Conservation (phyloP, 2,113 vertebrate species). For the Ptilorrhoa leucosticta region DNA sequence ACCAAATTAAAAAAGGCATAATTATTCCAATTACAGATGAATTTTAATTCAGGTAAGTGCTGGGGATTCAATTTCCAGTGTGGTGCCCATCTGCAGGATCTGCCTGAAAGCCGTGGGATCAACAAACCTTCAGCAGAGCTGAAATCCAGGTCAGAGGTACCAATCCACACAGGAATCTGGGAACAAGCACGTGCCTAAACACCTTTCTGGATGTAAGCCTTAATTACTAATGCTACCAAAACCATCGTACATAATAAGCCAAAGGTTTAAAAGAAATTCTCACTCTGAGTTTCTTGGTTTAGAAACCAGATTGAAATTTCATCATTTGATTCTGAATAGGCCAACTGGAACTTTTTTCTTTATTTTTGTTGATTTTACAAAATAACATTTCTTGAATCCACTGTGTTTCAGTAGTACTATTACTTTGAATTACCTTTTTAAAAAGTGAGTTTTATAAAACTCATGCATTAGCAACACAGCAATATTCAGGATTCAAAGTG, state of each 20-base stretch:
- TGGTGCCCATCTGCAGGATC: not conserved
- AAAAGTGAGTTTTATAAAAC: not conserved
- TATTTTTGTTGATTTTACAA: not conserved
- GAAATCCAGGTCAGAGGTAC: not conserved
- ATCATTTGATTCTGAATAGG: not conserved
- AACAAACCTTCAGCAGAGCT: not conserved
- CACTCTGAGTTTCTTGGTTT: not conserved
- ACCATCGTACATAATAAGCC: accelerated
- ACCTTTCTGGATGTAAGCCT: not conserved
- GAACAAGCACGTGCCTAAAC: not conserved
- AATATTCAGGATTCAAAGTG: not conserved
- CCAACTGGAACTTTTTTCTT: not conserved
- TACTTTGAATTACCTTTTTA: not conserved
- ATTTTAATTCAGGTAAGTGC: not conserved
- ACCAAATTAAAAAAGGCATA: not conserved
- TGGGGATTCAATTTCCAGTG: not conserved
- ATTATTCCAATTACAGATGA: not conserved
- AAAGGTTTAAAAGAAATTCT: not conserved
- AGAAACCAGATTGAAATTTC: not conserved
- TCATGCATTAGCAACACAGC: not conserved
- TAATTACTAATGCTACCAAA: not conserved
- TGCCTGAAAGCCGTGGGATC: not conserved
- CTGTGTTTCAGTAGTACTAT: not conserved
- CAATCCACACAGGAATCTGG: not conserved
- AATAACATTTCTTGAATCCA: not conserved